Conservation (phyloP, 2,113 vertebrate species). For the Onychorhynchus coronatus region DNA sequence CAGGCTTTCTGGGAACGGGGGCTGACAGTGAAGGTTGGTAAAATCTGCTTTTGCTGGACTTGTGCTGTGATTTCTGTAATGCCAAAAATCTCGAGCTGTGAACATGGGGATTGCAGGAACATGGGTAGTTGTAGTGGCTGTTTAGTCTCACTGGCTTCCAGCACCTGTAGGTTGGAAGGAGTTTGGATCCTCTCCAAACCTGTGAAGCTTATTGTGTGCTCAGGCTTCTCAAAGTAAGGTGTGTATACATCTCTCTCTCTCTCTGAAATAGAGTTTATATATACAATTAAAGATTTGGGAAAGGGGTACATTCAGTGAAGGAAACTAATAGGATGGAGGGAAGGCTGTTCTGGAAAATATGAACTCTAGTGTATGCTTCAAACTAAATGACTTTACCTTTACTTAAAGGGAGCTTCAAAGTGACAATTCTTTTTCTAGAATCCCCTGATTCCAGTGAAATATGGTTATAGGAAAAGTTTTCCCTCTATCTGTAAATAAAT, state of each 20-base stretch:
- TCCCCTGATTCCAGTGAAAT: neutral
- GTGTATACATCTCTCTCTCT: neutral
- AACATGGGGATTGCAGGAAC: neutral
- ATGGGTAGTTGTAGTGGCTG: neutral
- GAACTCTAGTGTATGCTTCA: neutral
- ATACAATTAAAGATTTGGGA: neutral
- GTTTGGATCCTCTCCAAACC: neutral
- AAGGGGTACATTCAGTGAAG: neutral
- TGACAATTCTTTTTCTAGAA: neutral
- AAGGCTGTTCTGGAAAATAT: neutral
- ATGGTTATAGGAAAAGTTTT: neutral
- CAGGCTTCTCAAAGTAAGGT: neutral
- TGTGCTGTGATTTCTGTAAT: neutral
- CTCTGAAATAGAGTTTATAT: neutral
- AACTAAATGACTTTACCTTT: neutral
- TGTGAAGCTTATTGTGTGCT: neutral
- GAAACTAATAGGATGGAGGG: neutral
- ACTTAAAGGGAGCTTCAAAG: neutral
- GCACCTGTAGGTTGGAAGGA: neutral
- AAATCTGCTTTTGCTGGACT: neutral
- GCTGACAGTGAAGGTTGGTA: neutral
- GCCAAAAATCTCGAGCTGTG: neutral
- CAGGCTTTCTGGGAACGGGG: neutral
- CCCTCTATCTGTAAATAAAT: neutral
- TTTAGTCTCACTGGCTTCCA: neutral